phyloP scores from a whole-genome alignment of 2,113 vertebrate genomes.

The Leptobrachium ailaonicum region DNA sequence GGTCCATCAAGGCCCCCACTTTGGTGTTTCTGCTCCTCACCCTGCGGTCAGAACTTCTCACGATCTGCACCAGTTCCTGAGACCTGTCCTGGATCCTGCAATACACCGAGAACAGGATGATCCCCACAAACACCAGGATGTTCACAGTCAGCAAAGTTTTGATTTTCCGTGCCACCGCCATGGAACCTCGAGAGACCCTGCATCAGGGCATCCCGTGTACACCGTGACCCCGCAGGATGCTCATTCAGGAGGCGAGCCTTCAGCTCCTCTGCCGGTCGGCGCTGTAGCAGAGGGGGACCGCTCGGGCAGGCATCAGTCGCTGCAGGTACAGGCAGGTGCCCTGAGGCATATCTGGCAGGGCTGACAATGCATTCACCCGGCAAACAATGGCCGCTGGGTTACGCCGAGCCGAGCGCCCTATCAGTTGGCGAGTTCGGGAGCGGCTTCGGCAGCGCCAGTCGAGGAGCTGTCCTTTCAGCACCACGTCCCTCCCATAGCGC shows the following conservation, averaged over 20 bases:
- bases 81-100: slow-evolving; percentile 94
- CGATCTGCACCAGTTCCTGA: slow-evolving; percentile 85
- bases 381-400: too few species aligned
- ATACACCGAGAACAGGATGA: slow-evolving; percentile 96
- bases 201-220: slow-evolving; percentile 64
- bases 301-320: neutral
- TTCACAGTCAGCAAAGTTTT: slow-evolving; percentile 99
- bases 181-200: slow-evolving; percentile 68
- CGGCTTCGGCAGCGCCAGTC: slow-evolving; percentile 15
- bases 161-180: slow-evolving; percentile 97
- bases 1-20: slow-evolving; percentile 81
- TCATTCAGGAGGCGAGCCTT: slow-evolving; percentile 7
- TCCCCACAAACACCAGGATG: slow-evolving; percentile 93
- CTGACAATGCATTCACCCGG: neutral
- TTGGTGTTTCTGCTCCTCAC: slow-evolving; percentile 79
- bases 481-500: slow-evolving; percentile 48
- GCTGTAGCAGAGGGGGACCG: neutral
- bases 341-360: neutral
- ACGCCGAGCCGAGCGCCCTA: neutral
- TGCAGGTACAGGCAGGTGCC: neutral
- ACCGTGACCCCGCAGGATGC: slow-evolving; percentile 48
- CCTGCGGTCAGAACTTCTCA: slow-evolving; percentile 81
- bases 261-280: neutral
- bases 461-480: slow-evolving; percentile 62
- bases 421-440: slow-evolving; percentile 12